Base-by-base conservation (phyloP, 2,113 vertebrate genomes). In the Rhea americana region DNA sequence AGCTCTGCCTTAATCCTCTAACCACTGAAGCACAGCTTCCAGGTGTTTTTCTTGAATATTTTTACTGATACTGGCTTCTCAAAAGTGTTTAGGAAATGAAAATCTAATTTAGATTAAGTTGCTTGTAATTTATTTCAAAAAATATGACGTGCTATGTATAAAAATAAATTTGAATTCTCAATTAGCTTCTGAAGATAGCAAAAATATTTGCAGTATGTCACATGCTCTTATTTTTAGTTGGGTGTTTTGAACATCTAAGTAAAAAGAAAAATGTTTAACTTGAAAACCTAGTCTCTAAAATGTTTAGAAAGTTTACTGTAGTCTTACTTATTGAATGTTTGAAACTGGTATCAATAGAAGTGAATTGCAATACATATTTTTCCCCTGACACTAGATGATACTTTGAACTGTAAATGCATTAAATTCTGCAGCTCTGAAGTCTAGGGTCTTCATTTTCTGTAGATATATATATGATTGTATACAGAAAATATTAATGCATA, bases 1-100 rank as follows among this genome's bases (percentile, higher is more conserved):
- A 79, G 4, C 37, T 82, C 28, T 91, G 76, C 81, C 79, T 97
- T 93, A 89, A 93, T 95, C 83, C 81, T 93, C 61, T 87, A 89
- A 68, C 81, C 41, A 94, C 37, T 55, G 82, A 85, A 85, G 35
- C 74, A 94, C 50, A 85, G 95, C 82, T 91, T 94, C 80, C 91
- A 92, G 91, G 83, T 96, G 75, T 78, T 80, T 90, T 83, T 85
- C 16, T 47, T 70, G 25, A 82, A 65, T 87, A 18, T 87, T 85
- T 58, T 93, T 58, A 73, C 45, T 91, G 53, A 32, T 79, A 70
- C 3, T 61, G 58, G 8, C 35, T 78, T 78, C 48, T 84, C n/a
- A 56, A 82, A 91, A 85, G 70, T 30, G 6, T 56, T 74, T 75
- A 79, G 58, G 84, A 80, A 93, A 81, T 26, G 28, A 14, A 25